These are phyloP conservation scores for Parnassius apollo DNA, from an alignment of 2,888 invertebrate genomes.

Conservation along the genomic window DNA sequence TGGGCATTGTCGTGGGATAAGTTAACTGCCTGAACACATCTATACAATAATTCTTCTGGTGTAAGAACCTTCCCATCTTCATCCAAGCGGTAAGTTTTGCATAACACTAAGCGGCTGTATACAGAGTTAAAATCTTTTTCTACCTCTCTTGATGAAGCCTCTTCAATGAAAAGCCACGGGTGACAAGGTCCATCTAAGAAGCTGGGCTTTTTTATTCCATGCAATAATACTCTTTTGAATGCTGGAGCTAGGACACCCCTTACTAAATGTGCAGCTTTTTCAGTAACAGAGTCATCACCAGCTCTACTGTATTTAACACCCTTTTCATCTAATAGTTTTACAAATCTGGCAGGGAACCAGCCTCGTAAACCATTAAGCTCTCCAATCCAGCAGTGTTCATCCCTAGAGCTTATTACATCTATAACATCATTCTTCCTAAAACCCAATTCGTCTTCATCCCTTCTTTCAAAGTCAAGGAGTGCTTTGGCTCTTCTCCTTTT, in stretches of 20 bases:
- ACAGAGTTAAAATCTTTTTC: conserved; percentile 99
- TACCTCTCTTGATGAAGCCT: conserved; percentile 97
- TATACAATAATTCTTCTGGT: conserved; percentile 96
- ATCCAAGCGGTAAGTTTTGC: conserved; percentile 98
- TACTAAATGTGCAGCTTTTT: conserved; percentile 97
- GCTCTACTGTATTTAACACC: conserved; percentile 89
- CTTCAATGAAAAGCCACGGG: conserved; percentile 99
- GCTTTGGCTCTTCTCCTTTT: conserved; percentile 96
- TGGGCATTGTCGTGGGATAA: conserved; percentile 97
- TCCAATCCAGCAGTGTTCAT: conserved; percentile 99
- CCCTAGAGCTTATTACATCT: conserved; percentile 97
- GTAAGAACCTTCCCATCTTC: conserved; percentile 99
- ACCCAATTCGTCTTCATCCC: conserved; percentile 98
- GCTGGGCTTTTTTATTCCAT: conserved; percentile 95
- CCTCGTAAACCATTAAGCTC: conserved; percentile 96
- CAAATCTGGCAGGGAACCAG: conserved; percentile 99
- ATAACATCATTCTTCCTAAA: conserved; percentile 99
- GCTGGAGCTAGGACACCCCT: conserved; percentile 96
- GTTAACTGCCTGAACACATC: conserved; percentile 98
- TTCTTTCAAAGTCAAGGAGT: conserved; percentile 96
- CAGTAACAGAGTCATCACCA: conserved; percentile 98
- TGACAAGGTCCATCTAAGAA: conserved; percentile 96
- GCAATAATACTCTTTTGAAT: conserved; percentile 95
- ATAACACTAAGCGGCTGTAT: conserved; percentile 96
- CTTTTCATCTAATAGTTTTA: conserved; percentile 95